These are phyloP conservation scores for Mesorhabditis sp. DNA, from an alignment of 2,888 invertebrate genomes.

Conservation along the genomic window DNA sequence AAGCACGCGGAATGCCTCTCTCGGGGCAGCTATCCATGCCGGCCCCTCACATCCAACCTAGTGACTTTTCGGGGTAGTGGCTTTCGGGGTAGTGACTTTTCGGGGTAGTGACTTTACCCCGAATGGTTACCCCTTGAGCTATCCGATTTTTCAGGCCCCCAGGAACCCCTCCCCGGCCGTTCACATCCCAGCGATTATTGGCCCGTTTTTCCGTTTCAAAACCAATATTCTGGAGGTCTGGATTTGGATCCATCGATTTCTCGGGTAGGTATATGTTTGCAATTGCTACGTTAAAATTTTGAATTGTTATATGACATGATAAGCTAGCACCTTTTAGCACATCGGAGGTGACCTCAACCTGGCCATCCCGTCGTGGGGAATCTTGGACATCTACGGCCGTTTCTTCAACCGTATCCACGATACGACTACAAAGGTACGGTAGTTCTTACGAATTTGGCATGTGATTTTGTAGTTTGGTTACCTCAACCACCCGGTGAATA, in stretches of 20 bases:
- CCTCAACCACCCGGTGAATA: constrained; percentile 46
- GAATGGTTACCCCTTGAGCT: not conserved
- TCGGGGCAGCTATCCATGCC: too few species aligned
- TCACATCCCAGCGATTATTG: constrained; percentile 43
- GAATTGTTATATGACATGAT: not conserved
- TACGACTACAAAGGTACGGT: constrained; percentile 30
- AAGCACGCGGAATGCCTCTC: too few species aligned
- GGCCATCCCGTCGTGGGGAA: constrained; percentile 47
- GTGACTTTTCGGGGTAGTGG: too few species aligned
- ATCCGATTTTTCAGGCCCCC: constrained; percentile 29
- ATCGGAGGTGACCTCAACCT: constrained; percentile 49
- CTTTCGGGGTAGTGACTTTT: too few species aligned
- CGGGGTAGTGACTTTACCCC: too few species aligned
- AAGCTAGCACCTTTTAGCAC: constrained; percentile 27
- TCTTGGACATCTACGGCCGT: constrained; percentile 44
- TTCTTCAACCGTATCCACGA: constrained; percentile 39
- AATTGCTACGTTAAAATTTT: not conserved
- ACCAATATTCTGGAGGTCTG: constrained; percentile 44
- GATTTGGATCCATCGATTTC: constrained; percentile 48
- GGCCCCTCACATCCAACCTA: too few species aligned
- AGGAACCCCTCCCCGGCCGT: constrained; percentile 44
- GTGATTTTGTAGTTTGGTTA: constrained; percentile 31
- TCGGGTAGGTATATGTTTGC: constrained; percentile 24
- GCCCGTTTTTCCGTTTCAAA: constrained; percentile 47
- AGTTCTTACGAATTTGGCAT: not conserved